phyloP scores from a whole-genome alignment of 1,140 invertebrate species.

The Ceratina japonica region DNA sequence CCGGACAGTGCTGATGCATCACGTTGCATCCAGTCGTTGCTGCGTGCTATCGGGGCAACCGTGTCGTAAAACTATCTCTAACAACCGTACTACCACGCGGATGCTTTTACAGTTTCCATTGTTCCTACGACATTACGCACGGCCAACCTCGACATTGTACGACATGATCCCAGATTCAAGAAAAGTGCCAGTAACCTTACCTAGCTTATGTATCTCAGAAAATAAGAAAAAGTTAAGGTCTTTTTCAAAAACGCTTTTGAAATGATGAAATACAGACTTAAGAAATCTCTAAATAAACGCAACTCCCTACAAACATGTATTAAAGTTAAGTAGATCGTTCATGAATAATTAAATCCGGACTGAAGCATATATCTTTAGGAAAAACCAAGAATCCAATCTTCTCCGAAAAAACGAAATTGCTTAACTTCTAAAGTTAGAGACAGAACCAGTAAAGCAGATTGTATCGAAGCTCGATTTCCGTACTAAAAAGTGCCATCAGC shows the following conservation, averaged over 20 bases:
- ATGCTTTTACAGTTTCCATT: slow-evolving; percentile 31
- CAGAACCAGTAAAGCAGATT: too few relatives aligned
- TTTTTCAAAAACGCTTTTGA: too few relatives aligned
- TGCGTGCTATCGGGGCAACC: slow-evolving; percentile 15
- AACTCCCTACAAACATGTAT: slow-evolving; percentile 25
- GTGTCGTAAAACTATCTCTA: slow-evolving; percentile 45
- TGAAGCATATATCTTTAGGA: neutral
- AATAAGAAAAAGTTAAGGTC: neutral
- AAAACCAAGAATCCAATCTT: neutral
- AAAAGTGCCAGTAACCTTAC: neutral
- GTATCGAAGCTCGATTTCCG: too few relatives aligned
- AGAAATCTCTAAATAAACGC: too few relatives aligned
- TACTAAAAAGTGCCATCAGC: too few relatives aligned
- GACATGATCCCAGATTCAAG: slow-evolving; percentile 17
- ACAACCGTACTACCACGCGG: slow-evolving; percentile 3
- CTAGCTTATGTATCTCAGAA: neutral
- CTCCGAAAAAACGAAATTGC: neutral
- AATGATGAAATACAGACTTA: too few relatives aligned
- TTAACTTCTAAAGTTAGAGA: neutral
- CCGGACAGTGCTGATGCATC: neutral
- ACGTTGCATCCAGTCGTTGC: slow-evolving; percentile 1
- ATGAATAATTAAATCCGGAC: slow-evolving; percentile 38
- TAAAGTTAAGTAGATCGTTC: slow-evolving; percentile 32
- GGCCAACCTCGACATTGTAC: slow-evolving; percentile 14
- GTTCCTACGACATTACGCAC: slow-evolving; percentile 15